Evolutionary conservation across 2,888 invertebrate species (phyloP), one percentile per base, ranked within the genome.

Genomic region (Diabrotica balteata): DNA sequence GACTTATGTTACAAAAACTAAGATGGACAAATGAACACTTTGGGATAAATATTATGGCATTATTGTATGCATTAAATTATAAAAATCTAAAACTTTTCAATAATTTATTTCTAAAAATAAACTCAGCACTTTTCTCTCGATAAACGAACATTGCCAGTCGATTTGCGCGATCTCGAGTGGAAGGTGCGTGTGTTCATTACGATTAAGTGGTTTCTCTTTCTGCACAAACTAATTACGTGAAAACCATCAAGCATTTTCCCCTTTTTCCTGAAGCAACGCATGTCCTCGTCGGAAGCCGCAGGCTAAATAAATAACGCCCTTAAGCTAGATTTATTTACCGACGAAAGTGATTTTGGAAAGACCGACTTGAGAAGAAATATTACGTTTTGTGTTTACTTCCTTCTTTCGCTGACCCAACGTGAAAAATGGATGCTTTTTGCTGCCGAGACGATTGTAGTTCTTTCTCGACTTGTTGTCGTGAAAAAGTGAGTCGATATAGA

Each of bases 261-360:
- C 50, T 63, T 11, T 53, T 43, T 54, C 32, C 7, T 8, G 42
- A 8, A 59, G 42, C 49, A 52, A 58, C 52, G 65, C 65, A 53
- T 59, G 65, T 61, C 61, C 45, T 54, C 45, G 57, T 68, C 64
- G 32, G 54, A 61, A 54, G 54, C 61, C 59, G 58, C 68, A 52
- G 57, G 60, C 64, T 62, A 64, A 69, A 66, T 69, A 69, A 69
- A 69, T 69, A 69, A 69, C 67, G 63, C 61, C 61, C 66, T 57
- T 61, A 64, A 70, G 67, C 61, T 58, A 63, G 70, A 67, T 70
- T 70, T 70, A 70, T 70, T 70, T 70, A 59, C 63, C 63, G 47
- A 61, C 58, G 70, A 70, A 70, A 70, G 70, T 70, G 70, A 70
- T 70, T 70, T 64, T 58, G 59, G 67, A 64, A 65, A 65, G 65